phyloP scores from a whole-genome alignment of 1,140 invertebrate species.

The Diorhabda carinulata region DNA sequence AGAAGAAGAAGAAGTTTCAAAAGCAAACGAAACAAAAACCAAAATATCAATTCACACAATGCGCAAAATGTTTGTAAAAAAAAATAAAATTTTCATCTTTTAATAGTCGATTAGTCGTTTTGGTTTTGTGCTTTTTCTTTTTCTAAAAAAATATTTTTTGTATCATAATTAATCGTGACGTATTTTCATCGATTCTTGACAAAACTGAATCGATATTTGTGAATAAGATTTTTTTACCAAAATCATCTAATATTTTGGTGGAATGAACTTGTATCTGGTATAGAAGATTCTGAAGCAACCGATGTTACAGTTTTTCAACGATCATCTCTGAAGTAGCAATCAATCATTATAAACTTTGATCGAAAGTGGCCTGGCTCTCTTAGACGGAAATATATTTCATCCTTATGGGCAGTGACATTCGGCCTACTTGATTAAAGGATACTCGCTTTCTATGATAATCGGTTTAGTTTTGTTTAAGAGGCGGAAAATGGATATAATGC shows the following conservation, averaged over 20 bases:
- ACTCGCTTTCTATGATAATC: conserved; percentile 31
- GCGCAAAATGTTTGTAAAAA: too few species aligned
- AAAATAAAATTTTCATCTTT: too few species aligned
- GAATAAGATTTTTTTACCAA: too few species aligned
- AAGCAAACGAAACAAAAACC: too few species aligned
- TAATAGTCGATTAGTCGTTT: too few species aligned
- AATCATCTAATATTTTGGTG: not conserved
- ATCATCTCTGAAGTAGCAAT: conserved; percentile 2
- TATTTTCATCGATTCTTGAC: too few species aligned
- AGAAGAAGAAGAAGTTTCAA: too few species aligned
- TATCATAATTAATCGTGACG: too few species aligned
- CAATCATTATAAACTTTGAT: conserved; percentile 1
- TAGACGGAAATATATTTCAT: conserved; percentile 9
- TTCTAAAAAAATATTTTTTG: too few species aligned
- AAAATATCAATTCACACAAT: too few species aligned
- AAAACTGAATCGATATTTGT: too few species aligned
- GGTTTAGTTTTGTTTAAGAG: conserved; percentile 17
- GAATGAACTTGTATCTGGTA: not conserved
- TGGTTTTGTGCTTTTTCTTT: too few species aligned
- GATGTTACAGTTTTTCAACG: conserved; percentile 2
- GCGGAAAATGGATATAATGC: conserved; percentile 25
- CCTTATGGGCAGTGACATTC: conserved; percentile 24
- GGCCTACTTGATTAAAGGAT: conserved; percentile 33
- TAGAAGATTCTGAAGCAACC: not conserved
- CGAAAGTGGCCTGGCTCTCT: conserved; percentile 6